Evolutionary conservation across 30 jellyfish, hydroid and myxozoan species (phyloP).

Genomic region (Catostylus mosaicus): DNA sequence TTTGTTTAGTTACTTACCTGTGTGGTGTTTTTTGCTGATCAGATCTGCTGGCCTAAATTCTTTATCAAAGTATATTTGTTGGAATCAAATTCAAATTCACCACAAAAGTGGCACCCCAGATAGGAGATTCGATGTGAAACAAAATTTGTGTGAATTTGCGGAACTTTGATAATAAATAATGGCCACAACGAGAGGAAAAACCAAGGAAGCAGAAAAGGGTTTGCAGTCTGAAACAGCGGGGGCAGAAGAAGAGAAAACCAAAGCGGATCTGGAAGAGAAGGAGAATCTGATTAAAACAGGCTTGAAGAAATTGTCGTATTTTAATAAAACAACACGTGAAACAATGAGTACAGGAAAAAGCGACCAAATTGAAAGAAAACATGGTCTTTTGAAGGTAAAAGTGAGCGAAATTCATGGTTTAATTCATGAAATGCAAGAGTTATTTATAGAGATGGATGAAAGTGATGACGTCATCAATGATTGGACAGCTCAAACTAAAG

Average conservation of each 20-base stretch:
- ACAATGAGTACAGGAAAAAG: neutral
- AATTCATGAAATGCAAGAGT: slow-evolving; percentile 58
- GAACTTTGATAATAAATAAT: slow-evolving; percentile 26
- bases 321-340: slow-evolving; percentile 26
- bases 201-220: slow-evolving; percentile 26
- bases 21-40: too few species aligned
- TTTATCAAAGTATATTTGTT: too few species aligned
- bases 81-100: too few species aligned
- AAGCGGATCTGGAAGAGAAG: slow-evolving; percentile 13
- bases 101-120: slow-evolving; percentile 81
- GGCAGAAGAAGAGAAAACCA: neutral
- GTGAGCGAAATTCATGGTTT: slow-evolving; percentile 22
- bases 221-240: neutral
- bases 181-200: slow-evolving; percentile 57
- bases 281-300: slow-evolving; percentile 23
- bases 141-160: neutral
- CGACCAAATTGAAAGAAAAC: slow-evolving; percentile 26
- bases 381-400: slow-evolving; percentile 33
- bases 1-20: too few species aligned
- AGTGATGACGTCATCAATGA: slow-evolving; percentile 12
- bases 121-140: too few species aligned
- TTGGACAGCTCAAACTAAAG: slow-evolving; percentile 37
- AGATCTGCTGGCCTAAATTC: too few species aligned
- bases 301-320: slow-evolving; percentile 35
- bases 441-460: slow-evolving; percentile 36